Base-by-base conservation (phyloP, 2,113 vertebrate species). In the Lanius ludovicianus region DNA sequence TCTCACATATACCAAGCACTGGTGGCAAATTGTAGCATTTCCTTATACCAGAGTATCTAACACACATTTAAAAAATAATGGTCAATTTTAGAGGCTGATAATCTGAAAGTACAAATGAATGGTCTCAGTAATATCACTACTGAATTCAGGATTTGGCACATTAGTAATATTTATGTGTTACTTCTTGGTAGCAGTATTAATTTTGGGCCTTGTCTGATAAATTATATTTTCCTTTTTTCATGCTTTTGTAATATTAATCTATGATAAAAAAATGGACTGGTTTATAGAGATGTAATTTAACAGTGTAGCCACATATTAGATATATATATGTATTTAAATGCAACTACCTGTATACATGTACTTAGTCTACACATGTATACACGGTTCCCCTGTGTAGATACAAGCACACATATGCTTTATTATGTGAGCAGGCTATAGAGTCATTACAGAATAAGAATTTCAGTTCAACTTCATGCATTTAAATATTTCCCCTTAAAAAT, bases 401-500 rank as follows among this genome's bases (percentile, higher is more conserved):
- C 85, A 63, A 85, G 87, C 79, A 91, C 50, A 92, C 31, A 89
- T 37, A 73, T 64, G 33, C 84, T 74, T 92, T 95, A 88, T 71
- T 87, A 87, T 95, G 68, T 92, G 88, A 93, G 28, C 42, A 95
- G 79, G 46, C 52, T 76, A 81, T 67, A 70, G 27, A 84, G 74
- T 71, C 80, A 81, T 62, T 87, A 88, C 37, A 95, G 83, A 97
- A 94, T 46, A 85, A 71, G 77, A 87, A 89, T 76, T 76, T 39
- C 74, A 23, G 55, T 93, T 84, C 63, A 78, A 75, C 55, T 73
- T 76, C 65, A 82, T 93, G 52, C 64, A 89, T 94, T 95, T 89
- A 95, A 90, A 67, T 84, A 56, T 92, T 93, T 93, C 47, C 76
- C 59, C 55, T 74, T 55, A 33, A 93, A 95, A 95, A 77, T 37